A percentile compares a stretch with the other conserved stretches of the same genome.
Evolutionary conservation across 2,113 vertebrate genomes (phyloP).

Genomic region (Macrotus californicus): DNA sequence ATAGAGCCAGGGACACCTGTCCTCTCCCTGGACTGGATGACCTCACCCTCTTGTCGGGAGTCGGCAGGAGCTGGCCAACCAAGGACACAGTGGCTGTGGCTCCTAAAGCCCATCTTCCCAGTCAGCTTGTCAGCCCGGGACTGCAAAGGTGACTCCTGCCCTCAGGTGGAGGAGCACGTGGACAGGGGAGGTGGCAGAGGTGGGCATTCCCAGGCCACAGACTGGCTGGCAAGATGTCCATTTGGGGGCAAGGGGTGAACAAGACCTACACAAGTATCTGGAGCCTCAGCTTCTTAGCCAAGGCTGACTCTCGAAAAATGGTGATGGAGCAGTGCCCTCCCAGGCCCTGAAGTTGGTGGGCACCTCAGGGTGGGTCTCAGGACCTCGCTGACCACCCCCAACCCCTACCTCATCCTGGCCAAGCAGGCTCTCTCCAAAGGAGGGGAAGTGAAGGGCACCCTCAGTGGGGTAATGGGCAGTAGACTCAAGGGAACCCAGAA

Average conservation of each 20-base stretch:
- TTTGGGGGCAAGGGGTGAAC: no score
- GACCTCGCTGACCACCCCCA: neutral
- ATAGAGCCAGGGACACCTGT: slow-evolving; percentile 71
- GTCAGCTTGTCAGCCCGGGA: neutral
- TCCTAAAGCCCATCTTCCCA: neutral
- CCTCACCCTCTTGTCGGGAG: slow-evolving; percentile 55
- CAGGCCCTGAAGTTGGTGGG: neutral
- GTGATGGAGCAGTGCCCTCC: neutral
- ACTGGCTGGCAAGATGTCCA: neutral
- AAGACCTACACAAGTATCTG: neutral
- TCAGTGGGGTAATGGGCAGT: neutral
- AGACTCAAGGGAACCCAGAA: slow-evolving; percentile 29
- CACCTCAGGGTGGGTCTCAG: neutral
- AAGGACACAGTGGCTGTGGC: slow-evolving; percentile 33
- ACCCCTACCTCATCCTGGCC: neutral
- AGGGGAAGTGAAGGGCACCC: neutral
- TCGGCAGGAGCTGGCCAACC: slow-evolving; percentile 50
- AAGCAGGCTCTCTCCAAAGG: neutral
- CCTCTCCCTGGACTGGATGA: slow-evolving; percentile 63
- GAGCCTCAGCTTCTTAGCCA: neutral
- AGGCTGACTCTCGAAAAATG: neutral
- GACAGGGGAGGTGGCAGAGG: neutral
- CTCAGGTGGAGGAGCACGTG: neutral
- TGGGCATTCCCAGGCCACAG: neutral
- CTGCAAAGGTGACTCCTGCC: neutral